Evolutionary conservation across 1,140 invertebrate species (phyloP).

Genomic region (Cydia splendana): DNA sequence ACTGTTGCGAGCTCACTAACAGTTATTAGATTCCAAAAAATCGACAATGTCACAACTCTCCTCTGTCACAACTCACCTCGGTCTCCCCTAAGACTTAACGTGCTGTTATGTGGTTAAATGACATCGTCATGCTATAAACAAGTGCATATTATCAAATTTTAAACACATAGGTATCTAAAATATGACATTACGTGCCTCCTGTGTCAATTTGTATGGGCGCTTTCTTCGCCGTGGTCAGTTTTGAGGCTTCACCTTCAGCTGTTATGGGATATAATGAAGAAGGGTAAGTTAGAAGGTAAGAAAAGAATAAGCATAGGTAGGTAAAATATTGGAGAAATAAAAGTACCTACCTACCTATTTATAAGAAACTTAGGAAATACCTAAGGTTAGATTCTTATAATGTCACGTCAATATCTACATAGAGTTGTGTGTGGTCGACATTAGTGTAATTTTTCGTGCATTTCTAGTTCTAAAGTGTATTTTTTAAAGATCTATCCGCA

Average conservation of each 20-base stretch:
- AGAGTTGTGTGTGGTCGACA: too few species aligned
- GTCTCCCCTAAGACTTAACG: too few species aligned
- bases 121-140: neutral
- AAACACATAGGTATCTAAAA: neutral
- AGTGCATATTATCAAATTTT: neutral
- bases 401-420: too few species aligned
- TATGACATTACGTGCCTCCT: slow-evolving; percentile 4
- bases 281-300: slow-evolving; percentile 23
- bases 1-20: too few species aligned
- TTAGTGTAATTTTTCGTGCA: too few species aligned
- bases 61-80: too few species aligned
- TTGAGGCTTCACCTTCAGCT: slow-evolving; percentile 54
- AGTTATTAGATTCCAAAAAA: too few species aligned
- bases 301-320: neutral
- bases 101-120: neutral
- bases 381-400: too few species aligned
- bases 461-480: too few species aligned
- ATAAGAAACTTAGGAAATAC: neutral
- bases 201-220: neutral
- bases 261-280: slow-evolving; percentile 44
- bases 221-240: slow-evolving; percentile 41
- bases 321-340: neutral
- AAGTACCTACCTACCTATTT: neutral
- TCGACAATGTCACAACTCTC: too few species aligned
- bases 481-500: too few species aligned